Evolutionary conservation across 2,113 vertebrate genomes (phyloP), one percentile per base, ranked within the genome.

Genomic region (Nesoenas mayeri): DNA sequence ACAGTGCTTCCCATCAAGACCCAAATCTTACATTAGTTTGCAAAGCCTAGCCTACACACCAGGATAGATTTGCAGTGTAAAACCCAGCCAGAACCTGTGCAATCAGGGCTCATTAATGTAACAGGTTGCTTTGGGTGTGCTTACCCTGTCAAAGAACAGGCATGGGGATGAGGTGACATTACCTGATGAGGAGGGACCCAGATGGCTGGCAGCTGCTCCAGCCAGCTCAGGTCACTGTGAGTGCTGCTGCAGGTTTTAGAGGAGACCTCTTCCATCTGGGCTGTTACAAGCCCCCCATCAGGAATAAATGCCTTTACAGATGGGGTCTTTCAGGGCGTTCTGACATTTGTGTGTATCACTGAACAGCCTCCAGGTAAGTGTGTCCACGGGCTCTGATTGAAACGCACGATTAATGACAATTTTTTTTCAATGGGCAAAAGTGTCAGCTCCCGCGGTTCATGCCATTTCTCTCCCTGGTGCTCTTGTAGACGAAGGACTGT

Each of bases 401-500:
- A 83, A 51, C 32, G 38, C 72, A 12, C 31, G 18, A 4, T 34
- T 56, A 36, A 60, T 11, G 32, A 17, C 51, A 15, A 0, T 22
- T 40, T 29, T 42, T 58, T 82, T 36, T 36, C 73, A 5, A 3
- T 0, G 47, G 34, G 70, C 65, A 60, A 66, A 51, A 74, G 79
- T 26, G 40, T 54, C 75, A n/a, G 77, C 42, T 44, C 36, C 1
- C 70, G 6, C 26, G 4, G 40, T 3, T 90, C 42, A 91, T 48
- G 31, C 65, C 38, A 2, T 80, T 70, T 67, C 25, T 93, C 20
- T 91, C 77, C 29, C 79, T 79, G 22, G 70, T 82, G 29, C 88
- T 92, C 95, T 79, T 85, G 36, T 93, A 99, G 99, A 99, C 65
- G 99, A 99, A 97, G 99, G 99, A 9, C 93, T 99, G 71, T 99